phyloP scores from a whole-genome alignment of 2,888 invertebrate species.

The Strigamia maritima region DNA sequence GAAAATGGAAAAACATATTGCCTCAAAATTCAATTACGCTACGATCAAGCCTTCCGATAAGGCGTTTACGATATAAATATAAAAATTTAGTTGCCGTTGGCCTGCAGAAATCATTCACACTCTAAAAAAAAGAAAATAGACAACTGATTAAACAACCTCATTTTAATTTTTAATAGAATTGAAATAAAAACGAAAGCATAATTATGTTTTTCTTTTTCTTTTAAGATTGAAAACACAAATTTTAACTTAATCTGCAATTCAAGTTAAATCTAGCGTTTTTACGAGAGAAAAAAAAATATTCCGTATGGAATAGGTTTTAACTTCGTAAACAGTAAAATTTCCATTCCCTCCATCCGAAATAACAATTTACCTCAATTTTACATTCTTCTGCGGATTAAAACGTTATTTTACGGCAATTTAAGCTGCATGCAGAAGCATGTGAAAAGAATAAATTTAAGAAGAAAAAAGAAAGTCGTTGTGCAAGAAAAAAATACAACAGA shows the following conservation, averaged over 20 bases:
- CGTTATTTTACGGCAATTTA: neutral
- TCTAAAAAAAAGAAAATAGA: neutral
- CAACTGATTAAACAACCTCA: neutral
- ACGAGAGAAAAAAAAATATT: neutral
- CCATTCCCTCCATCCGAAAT: neutral
- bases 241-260: neutral
- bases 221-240: neutral
- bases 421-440: neutral
- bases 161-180: neutral
- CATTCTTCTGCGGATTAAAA: slow-evolving; percentile 10
- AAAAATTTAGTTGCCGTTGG: neutral
- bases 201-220: neutral
- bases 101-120: neutral
- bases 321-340: slow-evolving; percentile 10
- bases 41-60: neutral
- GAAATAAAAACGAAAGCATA: neutral
- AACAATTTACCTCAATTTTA: slow-evolving; percentile 5
- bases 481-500: neutral
- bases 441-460: neutral
- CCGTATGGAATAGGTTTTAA: neutral
- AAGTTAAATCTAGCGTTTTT: slow-evolving; percentile 10
- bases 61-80: slow-evolving; percentile 15
- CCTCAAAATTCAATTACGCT: neutral
- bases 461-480: neutral
- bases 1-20: slow-evolving; percentile 10